Base-by-base conservation (phyloP, 2,113 vertebrate species). In the Oryctolagus cuniculus region DNA sequence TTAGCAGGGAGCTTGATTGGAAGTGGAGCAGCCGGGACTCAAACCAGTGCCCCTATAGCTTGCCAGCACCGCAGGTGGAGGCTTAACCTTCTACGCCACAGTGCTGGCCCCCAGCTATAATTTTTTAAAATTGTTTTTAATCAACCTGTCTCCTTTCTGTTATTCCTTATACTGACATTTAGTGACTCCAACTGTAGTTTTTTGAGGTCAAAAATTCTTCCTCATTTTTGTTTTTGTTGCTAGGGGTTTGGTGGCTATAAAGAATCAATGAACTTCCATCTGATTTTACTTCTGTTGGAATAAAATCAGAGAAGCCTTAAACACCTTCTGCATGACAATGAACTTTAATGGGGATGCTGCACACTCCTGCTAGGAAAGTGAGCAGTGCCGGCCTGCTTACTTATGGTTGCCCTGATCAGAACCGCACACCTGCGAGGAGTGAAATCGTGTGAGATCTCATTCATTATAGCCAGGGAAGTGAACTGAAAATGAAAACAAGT, bases 401-500 rank as follows among this genome's bases (percentile, higher is more conserved):
- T 16, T 66, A 53, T 6, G 36, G 44, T 66, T 84, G 82, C 5
- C 92, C 34, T n/a, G 17, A 73, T 78, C 55, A 69, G 67, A 82
- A 55, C 21, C 34, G 34, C 19, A 38, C 4, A 74, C 2, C 4
- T 38, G 22, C 16, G 16, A 0, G 61, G 55, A 49, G 64, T 58
- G 79, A 27, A 38, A 25, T 13, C 70, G 3, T 84, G 51, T 63
- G 21, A 31, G 63, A 94, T 29, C 29, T 61, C 16, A 51, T 84
- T 66, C 93, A 89, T 77, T 74, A 81, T n/a, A 93, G n/a, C 21
- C 21, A 27, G 61, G 34, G 55, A 86, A 83, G 61, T 55, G 31
- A 38, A 70, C 86, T 91, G 87, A n/a, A 63, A 92, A 94, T 82
- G 83, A 89, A 89, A 82, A 63, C 6, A 77, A 79, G 29, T 34